These are phyloP conservation scores for Hofmannophila pseudospretella DNA, from an alignment of 2,888 invertebrate species.

Conservation along the genomic window DNA sequence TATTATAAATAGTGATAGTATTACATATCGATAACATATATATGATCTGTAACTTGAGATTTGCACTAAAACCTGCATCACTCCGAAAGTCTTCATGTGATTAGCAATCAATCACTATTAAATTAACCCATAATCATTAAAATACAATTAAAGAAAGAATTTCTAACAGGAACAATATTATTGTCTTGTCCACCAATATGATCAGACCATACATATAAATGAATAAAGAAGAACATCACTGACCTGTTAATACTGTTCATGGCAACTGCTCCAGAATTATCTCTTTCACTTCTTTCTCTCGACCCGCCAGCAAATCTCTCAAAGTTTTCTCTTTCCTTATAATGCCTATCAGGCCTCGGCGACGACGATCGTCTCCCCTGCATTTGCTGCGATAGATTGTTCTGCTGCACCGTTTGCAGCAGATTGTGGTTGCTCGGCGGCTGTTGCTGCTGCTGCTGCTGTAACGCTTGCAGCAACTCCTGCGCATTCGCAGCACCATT, in stretches of 20 bases:
- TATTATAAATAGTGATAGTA: too few relatives aligned
- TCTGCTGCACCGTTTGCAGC: conserved; percentile 69
- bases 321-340: conserved; percentile 69
- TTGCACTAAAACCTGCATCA: too few relatives aligned
- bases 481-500: conserved; percentile 83
- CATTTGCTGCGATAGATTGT: conserved; percentile 69
- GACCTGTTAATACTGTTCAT: conserved; percentile 83
- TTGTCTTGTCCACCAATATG: too few relatives aligned
- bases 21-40: too few relatives aligned
- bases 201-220: too few relatives aligned
- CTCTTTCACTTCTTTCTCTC: conserved; percentile 72
- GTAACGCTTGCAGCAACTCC: conserved; percentile 85
- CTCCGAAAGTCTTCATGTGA: too few relatives aligned
- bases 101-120: too few relatives aligned
- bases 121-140: too few relatives aligned
- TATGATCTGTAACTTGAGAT: too few relatives aligned
- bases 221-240: conserved; percentile 40
- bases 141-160: too few relatives aligned
- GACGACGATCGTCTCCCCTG: conserved; percentile 69
- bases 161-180: too few relatives aligned
- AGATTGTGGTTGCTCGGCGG: conserved; percentile 73
- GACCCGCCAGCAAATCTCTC: conserved; percentile 64
- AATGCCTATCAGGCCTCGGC: conserved; percentile 65
- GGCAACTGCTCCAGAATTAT: conserved; percentile 76
- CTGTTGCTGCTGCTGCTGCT: conserved; percentile 81